phyloP scores from a whole-genome alignment of 2,888 invertebrate genomes.

The Ischnus inquisitorius region DNA sequence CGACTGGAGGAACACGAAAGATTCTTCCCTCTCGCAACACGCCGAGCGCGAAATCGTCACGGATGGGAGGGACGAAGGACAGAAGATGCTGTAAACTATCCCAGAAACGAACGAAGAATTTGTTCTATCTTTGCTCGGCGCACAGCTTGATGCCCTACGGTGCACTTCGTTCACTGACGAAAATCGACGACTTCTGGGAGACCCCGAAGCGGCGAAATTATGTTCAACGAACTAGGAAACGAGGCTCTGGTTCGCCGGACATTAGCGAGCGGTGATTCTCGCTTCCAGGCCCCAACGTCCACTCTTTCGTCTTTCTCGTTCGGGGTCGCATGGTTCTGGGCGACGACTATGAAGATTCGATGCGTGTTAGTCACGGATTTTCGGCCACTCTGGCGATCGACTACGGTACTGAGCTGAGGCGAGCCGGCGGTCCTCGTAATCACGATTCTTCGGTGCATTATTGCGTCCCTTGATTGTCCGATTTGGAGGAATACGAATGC shows the following conservation, averaged over 20 bases:
- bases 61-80: conserved; percentile 61
- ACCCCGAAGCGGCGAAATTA: neutral
- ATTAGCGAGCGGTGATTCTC: conserved; percentile 70
- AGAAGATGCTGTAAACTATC: conserved; percentile 57
- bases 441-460: conserved; percentile 44
- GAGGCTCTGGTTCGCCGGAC: conserved; percentile 63
- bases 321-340: neutral
- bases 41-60: conserved; percentile 34
- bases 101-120: conserved; percentile 46
- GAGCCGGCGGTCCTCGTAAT: conserved; percentile 6
- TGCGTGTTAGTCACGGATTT: conserved; percentile 71
- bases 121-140: conserved; percentile 57
- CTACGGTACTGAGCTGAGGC: neutral
- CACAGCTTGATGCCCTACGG: conserved; percentile 64
- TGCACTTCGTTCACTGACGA: neutral
- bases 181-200: neutral
- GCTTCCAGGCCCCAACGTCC: conserved; percentile 35
- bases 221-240: conserved; percentile 10
- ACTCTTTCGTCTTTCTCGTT: neutral
- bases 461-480: conserved; percentile 44
- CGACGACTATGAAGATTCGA: conserved; percentile 58
- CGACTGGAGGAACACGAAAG: conserved; percentile 45
- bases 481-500: conserved; percentile 18
- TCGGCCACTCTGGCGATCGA: conserved; percentile 24
- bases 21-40: conserved; percentile 12